Evolutionary conservation across 1,140 invertebrate genomes (phyloP), one percentile per base, ranked within the genome.

Genomic region (Medauroidea extradentata): DNA sequence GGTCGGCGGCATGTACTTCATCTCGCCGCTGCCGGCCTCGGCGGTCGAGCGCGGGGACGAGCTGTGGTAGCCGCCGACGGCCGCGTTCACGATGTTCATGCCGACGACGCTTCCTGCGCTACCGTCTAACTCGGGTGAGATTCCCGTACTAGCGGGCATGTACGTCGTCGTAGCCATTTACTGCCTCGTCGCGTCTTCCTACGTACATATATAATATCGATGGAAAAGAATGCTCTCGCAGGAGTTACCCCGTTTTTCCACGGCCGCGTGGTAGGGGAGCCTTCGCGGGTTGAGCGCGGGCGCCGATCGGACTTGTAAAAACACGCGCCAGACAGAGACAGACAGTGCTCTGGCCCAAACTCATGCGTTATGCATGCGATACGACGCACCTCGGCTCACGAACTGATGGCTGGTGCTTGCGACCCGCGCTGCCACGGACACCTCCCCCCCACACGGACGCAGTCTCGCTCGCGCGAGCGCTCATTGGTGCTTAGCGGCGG

Each of bases 1-100:
- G 48, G 83, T 82, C 60, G 85, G 83, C 56, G 90, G 86, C 82
- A 92, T 86, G 76, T 96, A 96, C 77, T 96, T 96, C 91, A 96
- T 94, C 74, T 96, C 93, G 67, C 85, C 86, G 66, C 88, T 87
- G 79, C 89, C 84, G 71, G 88, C 83, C 72, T 66, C 51, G 77
- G 73, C 25, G 68, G 84, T 84, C 66, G 85, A 88, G 66, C 88
- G 82, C 72, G 89, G 88, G 77, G 88, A 90, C 69, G 85, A 85
- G 57, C 83, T 82, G 48, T 80, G 76, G 72, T 86, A 83, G 70
- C 90, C 88, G 67, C 84, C 84, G 61, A 71, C 69, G 57, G 68
- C 69, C 63, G 70, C 68, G 66, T 71, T 71, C 61, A 71, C 69
- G 56, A 84, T 83, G 74, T 83, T 84, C 81, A 83, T 84, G 68